Percentiles rank a stretch among this genome's conserved stretches.
phyloP scores from a whole-genome alignment of 2,797 vertebrate genomes.

The Girardinus metallicus region DNA sequence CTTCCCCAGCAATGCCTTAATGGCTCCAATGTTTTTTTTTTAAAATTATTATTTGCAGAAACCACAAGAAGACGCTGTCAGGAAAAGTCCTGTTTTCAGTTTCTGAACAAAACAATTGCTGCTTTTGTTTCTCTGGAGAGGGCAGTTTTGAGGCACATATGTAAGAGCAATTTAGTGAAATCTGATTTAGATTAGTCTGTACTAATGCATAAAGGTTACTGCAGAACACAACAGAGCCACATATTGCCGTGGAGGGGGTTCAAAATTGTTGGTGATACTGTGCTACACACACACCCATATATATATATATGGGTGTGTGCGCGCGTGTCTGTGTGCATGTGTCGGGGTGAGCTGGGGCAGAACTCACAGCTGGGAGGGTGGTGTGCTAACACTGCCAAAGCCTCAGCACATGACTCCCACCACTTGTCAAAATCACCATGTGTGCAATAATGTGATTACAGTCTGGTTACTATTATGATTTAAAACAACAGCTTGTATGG shows the following conservation, averaged over 20 bases:
- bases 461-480: constrained; percentile 98
- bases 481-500: constrained; percentile 94
- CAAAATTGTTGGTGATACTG: constrained; percentile 40
- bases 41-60: constrained; percentile 15
- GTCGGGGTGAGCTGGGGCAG: constrained; percentile 53
- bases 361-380: constrained; percentile 94
- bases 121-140: constrained; percentile 19
- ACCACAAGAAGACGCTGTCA: constrained; percentile 34
- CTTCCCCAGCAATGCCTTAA: not conserved
- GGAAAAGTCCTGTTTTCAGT: constrained; percentile 22
- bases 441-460: constrained; percentile 98
- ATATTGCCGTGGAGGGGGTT: constrained; percentile 79
- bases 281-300: constrained; percentile 17
- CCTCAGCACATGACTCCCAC: constrained; percentile 94
- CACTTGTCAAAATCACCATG: constrained; percentile 93
- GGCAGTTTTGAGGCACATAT: constrained; percentile 49
- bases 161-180: constrained; percentile 63
- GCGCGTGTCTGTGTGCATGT: constrained; percentile 43
- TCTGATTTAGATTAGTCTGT: constrained; percentile 73
- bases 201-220: constrained; percentile 70
- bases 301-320: constrained; percentile 61
- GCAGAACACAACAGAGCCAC: constrained; percentile 72
- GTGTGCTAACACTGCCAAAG: constrained; percentile 90
- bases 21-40: not conserved
- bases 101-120: constrained; percentile 44